Conservation (phyloP, 1,140 invertebrate genomes). For the Adelges cooleyi region DNA sequence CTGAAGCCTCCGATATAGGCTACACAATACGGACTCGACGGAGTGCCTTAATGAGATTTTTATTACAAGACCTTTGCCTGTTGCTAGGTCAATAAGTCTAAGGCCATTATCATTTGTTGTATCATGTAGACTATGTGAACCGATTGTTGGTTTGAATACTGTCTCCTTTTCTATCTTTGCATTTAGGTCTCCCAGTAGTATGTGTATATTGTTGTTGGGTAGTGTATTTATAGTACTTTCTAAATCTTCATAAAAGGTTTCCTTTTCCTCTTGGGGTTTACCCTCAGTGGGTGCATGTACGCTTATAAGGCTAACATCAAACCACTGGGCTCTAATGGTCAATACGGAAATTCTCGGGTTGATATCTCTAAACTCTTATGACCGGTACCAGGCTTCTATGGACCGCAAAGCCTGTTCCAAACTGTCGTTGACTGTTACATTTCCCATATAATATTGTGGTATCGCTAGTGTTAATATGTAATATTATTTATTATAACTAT, state of each 20-base stretch:
- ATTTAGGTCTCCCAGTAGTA: too few species aligned
- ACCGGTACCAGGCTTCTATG: not conserved
- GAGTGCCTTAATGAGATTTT: too few species aligned
- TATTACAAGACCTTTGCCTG: not conserved
- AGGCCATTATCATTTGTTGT: not conserved
- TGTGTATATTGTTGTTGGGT: too few species aligned
- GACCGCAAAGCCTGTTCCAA: not conserved
- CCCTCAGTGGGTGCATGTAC: not conserved
- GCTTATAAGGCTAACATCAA: slow-evolving; percentile 25
- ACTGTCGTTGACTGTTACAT: not conserved
- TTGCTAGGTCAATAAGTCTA: not conserved
- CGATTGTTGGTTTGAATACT: slow-evolving; percentile 31
- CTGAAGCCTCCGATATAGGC: too few species aligned
- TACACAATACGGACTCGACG: too few species aligned
- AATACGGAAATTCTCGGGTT: slow-evolving; percentile 21
- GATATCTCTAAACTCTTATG: slow-evolving; percentile 4
- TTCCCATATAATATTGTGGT: not conserved
- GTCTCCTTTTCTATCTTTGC: slow-evolving; percentile 15
- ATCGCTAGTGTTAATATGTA: not conserved
- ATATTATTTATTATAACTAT: too few species aligned
- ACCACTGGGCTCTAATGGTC: slow-evolving; percentile 1
- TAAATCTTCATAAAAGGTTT: too few species aligned
- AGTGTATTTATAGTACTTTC: too few species aligned
- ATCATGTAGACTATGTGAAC: not conserved
- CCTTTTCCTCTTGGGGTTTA: too few species aligned